These are phyloP conservation scores for Rhinopithecus roxellana DNA, from an alignment of 2,113 vertebrate genomes.

Conservation along the genomic window DNA sequence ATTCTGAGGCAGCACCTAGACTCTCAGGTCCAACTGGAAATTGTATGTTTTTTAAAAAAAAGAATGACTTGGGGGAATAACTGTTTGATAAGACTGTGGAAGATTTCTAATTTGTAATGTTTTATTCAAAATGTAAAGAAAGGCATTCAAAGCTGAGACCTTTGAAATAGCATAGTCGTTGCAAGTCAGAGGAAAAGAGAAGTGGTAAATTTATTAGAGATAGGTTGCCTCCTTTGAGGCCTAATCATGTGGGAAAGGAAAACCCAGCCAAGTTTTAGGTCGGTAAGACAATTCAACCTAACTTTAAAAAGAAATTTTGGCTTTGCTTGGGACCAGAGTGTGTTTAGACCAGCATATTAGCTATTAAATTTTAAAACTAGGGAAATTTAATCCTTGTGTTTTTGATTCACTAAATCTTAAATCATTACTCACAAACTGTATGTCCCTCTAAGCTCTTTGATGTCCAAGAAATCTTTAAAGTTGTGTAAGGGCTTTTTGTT, in stretches of 20 bases:
- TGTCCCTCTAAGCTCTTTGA: constrained; percentile 70
- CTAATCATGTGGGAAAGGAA: constrained; percentile 47
- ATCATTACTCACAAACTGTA: constrained; percentile 70
- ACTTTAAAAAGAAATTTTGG: constrained; percentile 63
- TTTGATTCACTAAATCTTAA: constrained; percentile 74
- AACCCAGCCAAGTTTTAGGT: constrained; percentile 38
- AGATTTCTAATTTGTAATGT: not conserved
- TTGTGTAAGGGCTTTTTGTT: constrained; percentile 56
- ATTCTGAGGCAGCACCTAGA: not conserved
- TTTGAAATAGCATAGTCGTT: constrained; percentile 3
- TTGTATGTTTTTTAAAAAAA: not conserved
- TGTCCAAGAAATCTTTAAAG: constrained; percentile 73
- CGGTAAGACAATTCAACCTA: constrained; percentile 40
- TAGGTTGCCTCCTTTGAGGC: constrained; percentile 12
- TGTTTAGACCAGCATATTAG: constrained; percentile 54
- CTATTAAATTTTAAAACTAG: constrained; percentile 66
- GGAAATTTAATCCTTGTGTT: constrained; percentile 77
- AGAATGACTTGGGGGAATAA: not conserved
- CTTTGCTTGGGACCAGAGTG: constrained; percentile 33
- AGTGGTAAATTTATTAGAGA: not conserved
- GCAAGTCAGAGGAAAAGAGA: constrained; percentile 13
- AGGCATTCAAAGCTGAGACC: not conserved
- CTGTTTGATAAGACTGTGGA: not conserved
- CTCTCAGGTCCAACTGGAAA: constrained; percentile 33
- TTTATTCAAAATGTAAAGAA: constrained; percentile 17